Base-by-base conservation (phyloP, 2,113 vertebrate genomes). In the Brachypodius melanocephalos region DNA sequence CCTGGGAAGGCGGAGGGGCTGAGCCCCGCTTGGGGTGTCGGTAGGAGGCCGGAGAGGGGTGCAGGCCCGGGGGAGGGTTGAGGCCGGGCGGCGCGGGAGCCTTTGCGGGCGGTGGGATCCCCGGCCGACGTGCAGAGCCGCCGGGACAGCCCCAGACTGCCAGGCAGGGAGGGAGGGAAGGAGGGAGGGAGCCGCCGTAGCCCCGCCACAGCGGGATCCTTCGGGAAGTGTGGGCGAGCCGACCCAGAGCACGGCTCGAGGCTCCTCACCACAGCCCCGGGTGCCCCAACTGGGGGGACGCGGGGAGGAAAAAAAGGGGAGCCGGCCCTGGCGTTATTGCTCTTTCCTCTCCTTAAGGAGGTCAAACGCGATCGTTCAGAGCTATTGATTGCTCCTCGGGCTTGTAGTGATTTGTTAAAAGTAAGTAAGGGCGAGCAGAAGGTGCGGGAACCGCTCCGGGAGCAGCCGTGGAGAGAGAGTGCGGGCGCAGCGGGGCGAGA, bases 361-460 rank as follows among this genome's bases (percentile, higher is more conserved):
- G 94, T 96, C 95, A 96, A 95, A 77, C 42, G 84, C 89, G 75
- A 96, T 95, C 93, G 82, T 91, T 96, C 91, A 67, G 71, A 76
- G 81, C 88, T 96, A 95, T 94, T 84, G 94, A 96, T 96, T 84
- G 71, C 88, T 95, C 40, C 87, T 21, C 57, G 61, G 85, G 59
- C 90, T 93, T 92, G 85, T 79, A 93, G 92, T 94, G 92, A 94
- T 96, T 94, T 96, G 95, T 96, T 94, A 85, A 92, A 94, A 95
- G 92, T 85, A 92, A 92, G 89, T 90, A 95, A 92, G 92, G 92
- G 90, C 51, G 83, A 95, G 86, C 86, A 90, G 89, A 68, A 92
- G 74, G 69, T 65, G 78, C 89, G 40, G 73, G 54, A 72, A 42
- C 43, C 48, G 49, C 73, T 83, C n/a, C 52, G 38, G 59, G 55